These are phyloP conservation scores for Campopleginae sp. DNA, from an alignment of 2,888 invertebrate species.

Conservation along the genomic window DNA sequence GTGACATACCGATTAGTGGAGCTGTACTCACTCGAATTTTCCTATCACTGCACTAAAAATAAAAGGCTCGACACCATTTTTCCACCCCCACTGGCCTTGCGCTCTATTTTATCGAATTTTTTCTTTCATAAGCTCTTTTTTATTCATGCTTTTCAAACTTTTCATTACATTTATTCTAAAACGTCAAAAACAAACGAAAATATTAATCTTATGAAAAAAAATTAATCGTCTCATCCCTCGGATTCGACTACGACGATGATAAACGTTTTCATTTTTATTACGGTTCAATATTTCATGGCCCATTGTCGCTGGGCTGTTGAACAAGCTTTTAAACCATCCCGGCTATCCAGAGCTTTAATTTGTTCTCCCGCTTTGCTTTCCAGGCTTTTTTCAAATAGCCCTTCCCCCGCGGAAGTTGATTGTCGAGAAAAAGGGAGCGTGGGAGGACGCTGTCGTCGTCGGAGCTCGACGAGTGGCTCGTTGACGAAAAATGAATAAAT, in stretches of 20 bases:
- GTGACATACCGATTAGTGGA: conserved; percentile 74
- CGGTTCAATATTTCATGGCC: conserved; percentile 47
- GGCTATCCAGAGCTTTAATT: conserved; percentile 24
- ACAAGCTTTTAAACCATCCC: conserved; percentile 21
- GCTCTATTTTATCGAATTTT: not conserved
- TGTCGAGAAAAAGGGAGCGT: conserved; percentile 32
- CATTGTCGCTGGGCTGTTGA: conserved; percentile 34
- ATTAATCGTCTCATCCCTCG: conserved; percentile 9
- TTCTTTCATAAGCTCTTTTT: not conserved
- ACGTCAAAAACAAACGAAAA: not conserved
- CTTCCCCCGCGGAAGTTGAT: conserved; percentile 55
- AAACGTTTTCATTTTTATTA: not conserved
- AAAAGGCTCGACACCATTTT: conserved; percentile 33
- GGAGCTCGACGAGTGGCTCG: conserved; percentile 56
- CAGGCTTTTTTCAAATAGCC: conserved; percentile 43
- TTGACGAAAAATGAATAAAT: conserved; percentile 68
- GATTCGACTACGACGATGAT: conserved; percentile 1
- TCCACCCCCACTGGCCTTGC: not conserved
- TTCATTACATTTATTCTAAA: not conserved
- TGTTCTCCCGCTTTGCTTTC: conserved; percentile 22
- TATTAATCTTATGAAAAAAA: conserved; percentile 3
- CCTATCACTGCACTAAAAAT: conserved; percentile 7
- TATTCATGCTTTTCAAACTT: not conserved
- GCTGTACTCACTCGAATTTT: conserved; percentile 44
- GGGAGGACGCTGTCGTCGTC: conserved; percentile 24